A percentile compares a stretch with the other conserved stretches of the same genome.
Evolutionary conservation across 2,888 invertebrate genomes (phyloP).

Genomic region (Pyrgus malvae): DNA sequence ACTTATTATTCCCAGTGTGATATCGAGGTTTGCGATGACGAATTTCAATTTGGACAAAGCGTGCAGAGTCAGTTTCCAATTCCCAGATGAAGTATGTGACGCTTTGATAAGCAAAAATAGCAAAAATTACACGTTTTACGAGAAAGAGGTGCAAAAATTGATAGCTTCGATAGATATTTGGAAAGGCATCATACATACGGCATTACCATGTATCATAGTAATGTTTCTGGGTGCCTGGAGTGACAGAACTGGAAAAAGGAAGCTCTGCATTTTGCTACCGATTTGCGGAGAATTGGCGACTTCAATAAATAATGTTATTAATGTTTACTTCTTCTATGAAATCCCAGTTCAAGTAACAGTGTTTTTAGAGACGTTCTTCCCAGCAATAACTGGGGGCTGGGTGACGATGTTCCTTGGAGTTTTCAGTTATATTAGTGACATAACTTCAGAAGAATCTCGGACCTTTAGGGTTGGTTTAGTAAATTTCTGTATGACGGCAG

Average conservation of each 20-base stretch:
- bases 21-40: constrained; percentile 86
- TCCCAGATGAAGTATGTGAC: constrained; percentile 62
- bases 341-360: constrained; percentile 79
- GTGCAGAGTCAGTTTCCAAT: constrained; percentile 64
- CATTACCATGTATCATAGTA: constrained; percentile 79
- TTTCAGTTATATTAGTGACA: constrained; percentile 84
- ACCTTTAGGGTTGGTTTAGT: constrained; percentile 83
- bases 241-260: constrained; percentile 80
- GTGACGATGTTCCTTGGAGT: constrained; percentile 82
- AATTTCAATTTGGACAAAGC: constrained; percentile 75
- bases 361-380: constrained; percentile 77
- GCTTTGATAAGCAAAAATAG: constrained; percentile 59
- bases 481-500: constrained; percentile 83
- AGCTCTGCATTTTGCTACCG: constrained; percentile 80
- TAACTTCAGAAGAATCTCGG: constrained; percentile 79
- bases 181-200: constrained; percentile 79
- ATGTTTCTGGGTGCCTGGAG: constrained; percentile 84
- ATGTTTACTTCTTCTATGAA: constrained; percentile 81
- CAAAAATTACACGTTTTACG: constrained; percentile 83
- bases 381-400: constrained; percentile 79
- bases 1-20: constrained; percentile 85
- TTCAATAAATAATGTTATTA: constrained; percentile 74
- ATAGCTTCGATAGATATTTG: constrained; percentile 81
- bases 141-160: constrained; percentile 82
- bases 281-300: constrained; percentile 78